Base-by-base conservation (phyloP, 2,797 vertebrate genomes). In the Hafferia zeledoni region DNA sequence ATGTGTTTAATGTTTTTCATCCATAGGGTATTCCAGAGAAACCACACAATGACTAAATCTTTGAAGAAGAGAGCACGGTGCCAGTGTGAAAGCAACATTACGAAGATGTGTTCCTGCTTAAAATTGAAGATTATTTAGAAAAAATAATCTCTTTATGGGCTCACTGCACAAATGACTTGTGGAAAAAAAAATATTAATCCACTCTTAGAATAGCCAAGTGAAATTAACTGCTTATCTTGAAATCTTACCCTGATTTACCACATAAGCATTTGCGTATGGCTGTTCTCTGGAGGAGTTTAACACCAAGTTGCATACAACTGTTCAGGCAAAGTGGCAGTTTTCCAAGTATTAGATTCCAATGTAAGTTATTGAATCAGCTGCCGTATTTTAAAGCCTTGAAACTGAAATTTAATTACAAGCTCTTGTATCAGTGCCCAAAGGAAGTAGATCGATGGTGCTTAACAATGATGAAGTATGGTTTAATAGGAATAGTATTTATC, bases 21-120 rank as follows among this genome's bases (percentile, higher is more conserved):
- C 68, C 46, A 13, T 80, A 99, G 99, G 99, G 98, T 30, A 98
- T 98, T 59, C 97, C 98, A 2, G 99, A 99, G 94, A 99, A 99
- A 96, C 98, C 98, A 52, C 99, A 99, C 96, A 99, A 97, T 57
- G 99, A 99, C 94, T 99, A 98, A 98, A 31, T 35, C 80, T 59
- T 68, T 23, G 56, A 52, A 53, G 92, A 82, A 63, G 31, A 89
- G 63, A 69, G 22, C 88, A 41, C 1, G 3, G 61, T 84, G 91
- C 92, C 87, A 91, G 93, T 56, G 78, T 86, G 83, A 64, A 91
- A 95, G 88, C 77, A 95, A 95, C 87, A 37, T 72, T 72, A 82
- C 22, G 56, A 94, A 96, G 93, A 82, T 19, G 39, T 53, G 71
- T 79, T 77, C 56, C 83, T 95, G 88, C 85, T 87, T 70, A 82